These are phyloP conservation scores for Hippocampus mohnikei DNA, from an alignment of 2,113 vertebrate genomes.

Conservation along the genomic window DNA sequence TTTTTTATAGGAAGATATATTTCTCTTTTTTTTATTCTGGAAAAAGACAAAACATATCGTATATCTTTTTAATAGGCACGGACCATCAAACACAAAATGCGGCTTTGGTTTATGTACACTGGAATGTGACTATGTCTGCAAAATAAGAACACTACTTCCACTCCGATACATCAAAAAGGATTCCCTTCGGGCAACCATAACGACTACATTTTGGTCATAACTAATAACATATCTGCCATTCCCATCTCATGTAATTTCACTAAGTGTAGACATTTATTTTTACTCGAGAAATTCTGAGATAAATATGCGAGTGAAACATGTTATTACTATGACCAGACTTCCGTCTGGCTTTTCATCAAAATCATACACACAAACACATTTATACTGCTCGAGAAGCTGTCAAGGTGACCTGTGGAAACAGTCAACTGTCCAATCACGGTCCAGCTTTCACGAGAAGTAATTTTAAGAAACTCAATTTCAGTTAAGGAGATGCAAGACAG, in stretches of 20 bases:
- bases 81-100: neutral
- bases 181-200: slow-evolving; percentile 10
- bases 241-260: neutral
- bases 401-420: slow-evolving; percentile 24
- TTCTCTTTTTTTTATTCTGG: neutral
- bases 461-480: slow-evolving; percentile 16
- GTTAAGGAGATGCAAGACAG: neutral
- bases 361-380: slow-evolving; percentile 10
- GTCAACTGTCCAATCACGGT: neutral
- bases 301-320: slow-evolving; percentile 9
- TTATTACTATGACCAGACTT: slow-evolving; percentile 10
- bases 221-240: slow-evolving; percentile 22
- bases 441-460: neutral
- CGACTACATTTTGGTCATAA: slow-evolving; percentile 4
- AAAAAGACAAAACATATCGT: neutral
- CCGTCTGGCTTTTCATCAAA: slow-evolving; percentile 16
- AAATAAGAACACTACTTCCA: slow-evolving; percentile 12
- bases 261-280: neutral
- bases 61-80: neutral
- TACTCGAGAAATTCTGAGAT: neutral
- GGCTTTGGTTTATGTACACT: slow-evolving; percentile 3
- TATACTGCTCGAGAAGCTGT: slow-evolving; percentile 2
- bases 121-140: slow-evolving; percentile 1
- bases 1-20: neutral
- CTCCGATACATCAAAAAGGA: slow-evolving; percentile 5